phyloP scores from a whole-genome alignment of 2,797 vertebrate species.

The Heterohyrax brucei region DNA sequence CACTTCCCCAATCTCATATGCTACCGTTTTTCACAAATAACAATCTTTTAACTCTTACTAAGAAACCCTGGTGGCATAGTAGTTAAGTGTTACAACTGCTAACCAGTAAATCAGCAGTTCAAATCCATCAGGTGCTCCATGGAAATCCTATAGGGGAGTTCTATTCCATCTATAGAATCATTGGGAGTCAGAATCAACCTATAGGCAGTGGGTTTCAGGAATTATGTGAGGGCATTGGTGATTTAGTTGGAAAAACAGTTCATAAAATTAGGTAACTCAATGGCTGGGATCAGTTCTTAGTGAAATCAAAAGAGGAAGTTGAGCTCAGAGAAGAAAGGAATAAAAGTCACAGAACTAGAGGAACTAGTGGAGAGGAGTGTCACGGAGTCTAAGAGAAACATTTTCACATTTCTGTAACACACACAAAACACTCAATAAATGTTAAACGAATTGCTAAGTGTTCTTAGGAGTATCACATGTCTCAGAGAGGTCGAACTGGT shows the following conservation, averaged over 20 bases:
- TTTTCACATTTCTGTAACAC: constrained; percentile 56
- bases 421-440: background rate
- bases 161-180: too few species aligned
- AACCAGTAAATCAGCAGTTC: too few species aligned
- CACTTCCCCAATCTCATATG: background rate
- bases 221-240: background rate
- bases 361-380: background rate
- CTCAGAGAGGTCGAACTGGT: constrained; percentile 40
- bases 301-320: background rate
- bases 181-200: too few species aligned
- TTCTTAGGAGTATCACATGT: constrained; percentile 65
- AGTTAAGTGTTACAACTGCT: too few species aligned
- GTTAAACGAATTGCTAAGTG: constrained; percentile 41
- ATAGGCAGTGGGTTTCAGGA: too few species aligned
- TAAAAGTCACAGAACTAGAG: background rate
- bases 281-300: background rate
- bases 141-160: too few species aligned
- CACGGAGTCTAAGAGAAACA: background rate
- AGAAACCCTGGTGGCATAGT: too few species aligned
- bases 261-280: background rate
- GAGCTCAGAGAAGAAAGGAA: background rate
- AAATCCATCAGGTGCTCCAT: too few species aligned
- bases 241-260: background rate
- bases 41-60: background rate
- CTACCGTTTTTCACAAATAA: background rate